phyloP scores from a whole-genome alignment of 2,888 invertebrate species.

The Gandaritis pyraliata region DNA sequence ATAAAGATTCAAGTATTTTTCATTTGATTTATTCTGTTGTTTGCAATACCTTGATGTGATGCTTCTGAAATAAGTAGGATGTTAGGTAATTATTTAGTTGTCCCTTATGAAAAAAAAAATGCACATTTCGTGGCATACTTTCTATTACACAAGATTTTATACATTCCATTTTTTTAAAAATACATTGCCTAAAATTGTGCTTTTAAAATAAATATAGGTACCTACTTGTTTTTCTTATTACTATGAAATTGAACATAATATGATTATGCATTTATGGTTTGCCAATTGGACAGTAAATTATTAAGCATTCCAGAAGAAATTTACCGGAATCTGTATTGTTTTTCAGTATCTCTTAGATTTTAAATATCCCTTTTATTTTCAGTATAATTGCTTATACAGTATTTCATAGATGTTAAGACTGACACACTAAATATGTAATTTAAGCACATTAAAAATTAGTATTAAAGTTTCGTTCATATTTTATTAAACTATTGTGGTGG shows the following conservation, averaged over 20 bases:
- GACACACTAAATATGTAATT: conserved; percentile 73
- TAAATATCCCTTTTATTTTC: conserved; percentile 36
- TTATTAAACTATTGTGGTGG: conserved; percentile 66
- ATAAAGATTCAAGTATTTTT: conserved; percentile 32
- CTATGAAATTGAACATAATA: conserved; percentile 26
- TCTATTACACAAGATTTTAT: conserved; percentile 4
- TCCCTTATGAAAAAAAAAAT: not conserved
- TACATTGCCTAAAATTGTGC: conserved; percentile 1
- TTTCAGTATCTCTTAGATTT: conserved; percentile 58
- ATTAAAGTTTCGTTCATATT: conserved; percentile 70
- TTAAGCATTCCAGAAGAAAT: conserved; percentile 68
- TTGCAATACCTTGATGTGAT: conserved; percentile 10
- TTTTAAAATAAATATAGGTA: not conserved
- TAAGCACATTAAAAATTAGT: conserved; percentile 64
- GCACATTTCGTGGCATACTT: not conserved
- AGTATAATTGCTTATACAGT: conserved; percentile 60
- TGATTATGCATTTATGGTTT: conserved; percentile 48
- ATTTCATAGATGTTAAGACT: conserved; percentile 81
- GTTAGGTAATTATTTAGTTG: not conserved
- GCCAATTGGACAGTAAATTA: conserved; percentile 42
- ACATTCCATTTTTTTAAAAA: conserved; percentile 35
- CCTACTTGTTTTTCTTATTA: conserved; percentile 17
- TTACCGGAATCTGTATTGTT: conserved; percentile 60
- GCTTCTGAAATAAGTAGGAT: conserved; percentile 3
- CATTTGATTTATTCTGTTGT: conserved; percentile 19